These are phyloP conservation scores for Frankliniella intonsa DNA, from an alignment of 2,888 invertebrate species.

Conservation along the genomic window DNA sequence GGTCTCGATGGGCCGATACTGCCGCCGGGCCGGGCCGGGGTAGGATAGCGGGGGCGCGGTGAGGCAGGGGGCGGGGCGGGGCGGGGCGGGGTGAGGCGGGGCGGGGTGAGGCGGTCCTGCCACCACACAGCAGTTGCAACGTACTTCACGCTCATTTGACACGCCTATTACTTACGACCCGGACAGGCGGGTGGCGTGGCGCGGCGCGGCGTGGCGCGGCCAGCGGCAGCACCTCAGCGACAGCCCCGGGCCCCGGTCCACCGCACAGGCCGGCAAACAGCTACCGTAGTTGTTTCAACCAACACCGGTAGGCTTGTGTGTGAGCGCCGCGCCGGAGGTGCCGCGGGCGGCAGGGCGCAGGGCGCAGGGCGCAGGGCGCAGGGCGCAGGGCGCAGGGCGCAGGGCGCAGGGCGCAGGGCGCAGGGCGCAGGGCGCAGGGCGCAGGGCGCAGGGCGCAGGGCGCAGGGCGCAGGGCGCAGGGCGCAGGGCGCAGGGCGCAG, in stretches of 20 bases:
- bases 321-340: too few relatives aligned
- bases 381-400: too few relatives aligned
- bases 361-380: too few relatives aligned
- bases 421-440: too few relatives aligned
- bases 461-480: too few relatives aligned
- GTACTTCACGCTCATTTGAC: slow-evolving; percentile 19
- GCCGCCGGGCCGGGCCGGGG: neutral
- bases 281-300: too few relatives aligned
- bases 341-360: too few relatives aligned
- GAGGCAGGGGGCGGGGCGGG: neutral
- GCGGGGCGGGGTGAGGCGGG: neutral
- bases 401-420: too few relatives aligned
- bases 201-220: neutral
- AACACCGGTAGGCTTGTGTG: too few relatives aligned
- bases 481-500: too few relatives aligned
- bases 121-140: slow-evolving; percentile 5
- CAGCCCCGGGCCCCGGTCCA: neutral
- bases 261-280: neutral
- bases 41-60: neutral
- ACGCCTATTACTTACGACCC: slow-evolving; percentile 21
- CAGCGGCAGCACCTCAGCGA: neutral
- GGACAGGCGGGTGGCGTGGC: neutral
- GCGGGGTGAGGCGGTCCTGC: neutral
- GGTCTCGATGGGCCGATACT: neutral
- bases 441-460: too few relatives aligned